Evolutionary conservation across 2,888 invertebrate genomes (phyloP).

Genomic region (Ceriagrion tenellum): DNA sequence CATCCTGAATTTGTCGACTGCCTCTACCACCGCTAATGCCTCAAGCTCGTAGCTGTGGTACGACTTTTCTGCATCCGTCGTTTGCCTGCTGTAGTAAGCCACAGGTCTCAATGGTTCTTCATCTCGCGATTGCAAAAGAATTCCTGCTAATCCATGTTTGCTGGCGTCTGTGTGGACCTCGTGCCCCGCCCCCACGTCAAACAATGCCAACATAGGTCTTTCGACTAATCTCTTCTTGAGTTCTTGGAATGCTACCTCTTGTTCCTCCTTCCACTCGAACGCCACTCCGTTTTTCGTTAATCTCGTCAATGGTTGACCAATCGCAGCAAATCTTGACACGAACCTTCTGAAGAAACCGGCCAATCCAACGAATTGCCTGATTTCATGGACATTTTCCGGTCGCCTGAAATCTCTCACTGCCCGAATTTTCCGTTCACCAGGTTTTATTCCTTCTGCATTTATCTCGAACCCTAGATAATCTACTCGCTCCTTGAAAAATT

Average conservation of each 20-base stretch:
- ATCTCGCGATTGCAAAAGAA: conserved; percentile 73
- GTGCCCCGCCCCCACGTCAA: conserved; percentile 72
- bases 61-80: conserved; percentile 74
- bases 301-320: conserved; percentile 73
- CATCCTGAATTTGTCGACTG: conserved; percentile 74
- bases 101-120: conserved; percentile 72
- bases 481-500: conserved; percentile 71
- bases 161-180: conserved; percentile 76
- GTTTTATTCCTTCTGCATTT: conserved; percentile 71
- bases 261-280: conserved; percentile 72
- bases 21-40: conserved; percentile 75
- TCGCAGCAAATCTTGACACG: conserved; percentile 72
- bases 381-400: conserved; percentile 72
- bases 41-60: conserved; percentile 76
- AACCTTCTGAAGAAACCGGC: conserved; percentile 74
- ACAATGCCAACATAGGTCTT: conserved; percentile 74
- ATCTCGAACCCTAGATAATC: conserved; percentile 74
- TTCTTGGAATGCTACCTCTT: conserved; percentile 72
- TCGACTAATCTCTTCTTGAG: conserved; percentile 72
- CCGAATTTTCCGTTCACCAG: conserved; percentile 73
- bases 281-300: conserved; percentile 68
- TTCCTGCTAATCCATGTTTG: conserved; percentile 73
- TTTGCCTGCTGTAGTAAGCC: conserved; percentile 74
- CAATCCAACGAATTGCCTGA: conserved; percentile 74
- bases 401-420: conserved; percentile 72